Evolutionary conservation across 2,888 invertebrate genomes (phyloP), one percentile per base, ranked within the genome.

Genomic region (Cryptophagus acutangulus): DNA sequence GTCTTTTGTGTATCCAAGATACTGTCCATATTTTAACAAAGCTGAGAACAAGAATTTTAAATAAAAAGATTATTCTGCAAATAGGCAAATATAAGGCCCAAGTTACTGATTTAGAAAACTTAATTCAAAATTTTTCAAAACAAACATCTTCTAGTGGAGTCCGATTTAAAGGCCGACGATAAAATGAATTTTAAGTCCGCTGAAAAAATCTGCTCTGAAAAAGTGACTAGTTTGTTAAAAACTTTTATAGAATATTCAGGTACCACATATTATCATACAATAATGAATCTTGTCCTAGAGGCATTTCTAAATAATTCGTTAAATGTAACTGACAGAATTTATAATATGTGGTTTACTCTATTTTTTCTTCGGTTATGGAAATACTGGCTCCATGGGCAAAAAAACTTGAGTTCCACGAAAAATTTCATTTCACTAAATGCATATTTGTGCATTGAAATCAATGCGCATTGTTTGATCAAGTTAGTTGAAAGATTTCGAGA

Each of bases 361-460:
- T 46, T 46, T 33, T 41, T 42, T 34, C 35, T 45, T 18, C 38
- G 40, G 10, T 33, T 39, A n/a, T 45, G 44, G 47, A 16, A 38
- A 31, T 9, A 16, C 14, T 45, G 39, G 39, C 15, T 47, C 10
- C 20, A 18, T 20, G 6, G 9, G 9, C 6, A 6, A 9, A 20
- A 20, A 8, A 20, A 6, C 9, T 20, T 6, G 6, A 20, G 6
- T 20, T 20, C 20, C 6, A 8, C 20, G 9, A 20, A 20, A 6
- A 20, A 20, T 20, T 20, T 20, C 9, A 20, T 20, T 20, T 20
- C 20, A 6, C 9, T 9, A 20, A 20, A 20, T 20, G 20, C 20
- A 8, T 20, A 20, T 20, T 8, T 20, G 20, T 20, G 20, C 20
- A 9, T 20, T 6, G 20, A 20, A 20, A 20, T 20, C 9, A 20